Base-by-base conservation (phyloP, 2,797 vertebrate species). In the Synaphobranchus kaupii region DNA sequence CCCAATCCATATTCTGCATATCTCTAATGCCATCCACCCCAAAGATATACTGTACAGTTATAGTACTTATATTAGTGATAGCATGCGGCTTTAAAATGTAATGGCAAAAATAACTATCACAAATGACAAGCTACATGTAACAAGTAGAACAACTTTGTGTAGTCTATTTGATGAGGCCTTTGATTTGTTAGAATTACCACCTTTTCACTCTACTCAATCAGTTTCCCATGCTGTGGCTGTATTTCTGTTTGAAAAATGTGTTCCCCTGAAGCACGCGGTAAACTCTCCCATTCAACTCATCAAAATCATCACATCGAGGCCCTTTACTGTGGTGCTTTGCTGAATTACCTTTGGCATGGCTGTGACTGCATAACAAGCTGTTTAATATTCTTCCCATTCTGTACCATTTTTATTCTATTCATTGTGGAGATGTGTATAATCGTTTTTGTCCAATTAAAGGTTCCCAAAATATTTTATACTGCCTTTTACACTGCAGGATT, bases 231-330 rank as follows among this genome's bases (percentile, higher is more conserved):
- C 73, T 7, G 39, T 44, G 39, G 73, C 73, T 78, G 6, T 20
- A 22, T 78, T 15, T 73, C 34, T 50, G 78, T 4, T 50, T 1
- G n/a, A 1, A 78, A n/a, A 76, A n/a, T 81, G 2, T 6, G 34
- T 76, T 76, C 31, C 31, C 71, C 71, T 76, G 71, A 76, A 81
- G 39, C 73, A 78, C 20, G 73, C 20, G 20, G 73, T 47, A 78
- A 78, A 78, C 73, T 78, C 17, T 47, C 73, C 17, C 28, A 44
- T 78, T 78, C 31, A 22, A 47, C 31, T 78, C 13, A 34, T 78
- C 13, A 22, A 78, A 47, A 78, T 34, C 73, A 78, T 78, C 73
- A 78, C 6, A 22, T 20, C 47, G 73, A 47, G 20, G 15, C 4
- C 73, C 17, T 78, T 78, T 44, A 44, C 34, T 44, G 12, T 78